phyloP scores from a whole-genome alignment of 2,113 vertebrate species.

The Thermophis baileyi region DNA sequence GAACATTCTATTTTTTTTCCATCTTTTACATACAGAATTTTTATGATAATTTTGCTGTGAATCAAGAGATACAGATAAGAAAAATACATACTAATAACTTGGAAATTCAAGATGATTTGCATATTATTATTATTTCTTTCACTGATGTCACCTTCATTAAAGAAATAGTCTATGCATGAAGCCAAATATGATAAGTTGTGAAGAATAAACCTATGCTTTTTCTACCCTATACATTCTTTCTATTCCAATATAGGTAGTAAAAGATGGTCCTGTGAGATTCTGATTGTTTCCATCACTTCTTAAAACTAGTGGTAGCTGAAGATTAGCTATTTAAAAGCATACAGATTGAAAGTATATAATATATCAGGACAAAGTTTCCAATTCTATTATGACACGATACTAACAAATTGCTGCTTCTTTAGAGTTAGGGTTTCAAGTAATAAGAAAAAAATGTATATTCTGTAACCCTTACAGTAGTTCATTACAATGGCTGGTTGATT shows the following conservation, averaged over 20 bases:
- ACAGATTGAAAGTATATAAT: constrained; percentile 54
- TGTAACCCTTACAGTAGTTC: constrained; percentile 41
- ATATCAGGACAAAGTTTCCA: constrained; percentile 57
- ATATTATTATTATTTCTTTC: constrained; percentile 9
- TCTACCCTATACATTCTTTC: background rate
- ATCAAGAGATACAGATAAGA: constrained; percentile 44
- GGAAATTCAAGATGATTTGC: constrained; percentile 24
- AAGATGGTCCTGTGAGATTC: constrained; percentile 27
- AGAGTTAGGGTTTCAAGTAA: constrained; percentile 52
- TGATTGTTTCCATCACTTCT: constrained; percentile 44
- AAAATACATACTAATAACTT: constrained; percentile 47
- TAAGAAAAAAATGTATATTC: constrained; percentile 58
- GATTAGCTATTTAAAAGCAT: constrained; percentile 54
- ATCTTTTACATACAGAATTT: constrained; percentile 51
- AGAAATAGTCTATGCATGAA: background rate
- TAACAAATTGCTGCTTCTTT: constrained; percentile 58
- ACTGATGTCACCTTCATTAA: constrained; percentile 18
- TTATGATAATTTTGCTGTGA: constrained; percentile 50
- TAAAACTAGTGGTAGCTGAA: constrained; percentile 47
- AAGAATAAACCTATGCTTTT: background rate
- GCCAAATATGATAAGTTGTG: background rate
- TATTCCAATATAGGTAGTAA: background rate
- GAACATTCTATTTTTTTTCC: constrained; percentile 56
- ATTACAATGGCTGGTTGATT: background rate
- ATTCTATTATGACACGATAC: constrained; percentile 60